Base-by-base conservation (phyloP, 2,888 invertebrate genomes). In the Ecdyonurus torrentis region DNA sequence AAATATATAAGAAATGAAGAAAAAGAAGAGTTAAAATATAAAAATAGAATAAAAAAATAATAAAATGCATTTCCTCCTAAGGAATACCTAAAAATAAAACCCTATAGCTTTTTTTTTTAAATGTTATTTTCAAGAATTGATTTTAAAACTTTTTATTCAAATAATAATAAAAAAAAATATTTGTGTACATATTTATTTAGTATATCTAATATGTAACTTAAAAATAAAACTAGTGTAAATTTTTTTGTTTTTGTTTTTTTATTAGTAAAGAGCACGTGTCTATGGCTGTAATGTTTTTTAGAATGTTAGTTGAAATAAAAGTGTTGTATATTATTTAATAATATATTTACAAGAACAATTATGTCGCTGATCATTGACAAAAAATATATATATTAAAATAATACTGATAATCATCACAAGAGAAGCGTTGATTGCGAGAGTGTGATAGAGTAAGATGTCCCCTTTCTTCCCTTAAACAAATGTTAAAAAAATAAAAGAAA, bases 121-220 rank as follows among this genome's bases (percentile, higher is more conserved):
- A 7, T 24, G 15, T 37, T 60, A 25, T 60, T 19, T 60, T 18
- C 20, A 60, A 25, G 23, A 25, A n/a, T 23, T 24, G 15, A 60
- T 60, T 60, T 60, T 23, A 24, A 19, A 22, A 60, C 20, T 20
- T n/a, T 60, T 60, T 60, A 24, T 60, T 25, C 15, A 24, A 24
- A 25, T 59, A 2, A 25, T 60, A 24, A 60, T 60, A 25, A 60
- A 60, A 60, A 25, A 7, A 58, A 23, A 58, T 58, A 58, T 60
- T 25, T 60, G 60, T 60, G 37, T 37, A 60, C 25, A 60, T 24
- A 60, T 60, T 25, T 60, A 60, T 25, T 60, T 60, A 23, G 37
- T 19, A 60, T 19, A 23, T 60, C 24, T 20, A 60, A n/a, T 20
- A 18, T 23, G 24, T 3, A 60, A 60, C 23, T 24, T 24, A 22